phyloP scores from a whole-genome alignment of 37 sponge, comb jelly and placozoan species.

The Chondrilla cf. caribensis region DNA sequence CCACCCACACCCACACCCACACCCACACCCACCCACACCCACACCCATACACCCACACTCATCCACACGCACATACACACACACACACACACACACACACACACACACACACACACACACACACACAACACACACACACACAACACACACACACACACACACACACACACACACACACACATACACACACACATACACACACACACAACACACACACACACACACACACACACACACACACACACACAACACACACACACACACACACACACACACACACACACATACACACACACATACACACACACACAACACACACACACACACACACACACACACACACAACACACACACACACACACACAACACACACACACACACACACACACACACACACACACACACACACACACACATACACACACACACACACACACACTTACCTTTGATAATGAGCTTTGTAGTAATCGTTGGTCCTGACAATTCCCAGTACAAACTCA shows the following conservation, averaged over 20 bases:
- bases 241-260: not conserved
- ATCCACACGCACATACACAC: not conserved
- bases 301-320: conserved; percentile 10
- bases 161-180: not conserved
- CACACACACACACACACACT: not conserved
- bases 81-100: conserved; percentile 1
- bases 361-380: too few relatives aligned
- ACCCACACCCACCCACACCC: not conserved
- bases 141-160: not conserved
- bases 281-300: not conserved
- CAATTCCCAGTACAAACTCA: conserved; percentile 29
- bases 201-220: not conserved
- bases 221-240: not conserved
- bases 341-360: too few relatives aligned
- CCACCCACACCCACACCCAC: not conserved
- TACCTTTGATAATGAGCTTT: conserved; percentile 1
- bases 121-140: not conserved
- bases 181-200: not conserved
- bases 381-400: too few relatives aligned
- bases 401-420: too few relatives aligned
- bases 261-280: not conserved
- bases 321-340: not conserved
- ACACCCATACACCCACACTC: conserved; percentile 8
- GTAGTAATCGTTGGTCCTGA: conserved; percentile 37
- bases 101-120: not conserved